Percentiles rank a stretch among this genome's conserved stretches.
phyloP scores from a whole-genome alignment of 2,888 invertebrate genomes.

The Zeuzera pyrina region DNA sequence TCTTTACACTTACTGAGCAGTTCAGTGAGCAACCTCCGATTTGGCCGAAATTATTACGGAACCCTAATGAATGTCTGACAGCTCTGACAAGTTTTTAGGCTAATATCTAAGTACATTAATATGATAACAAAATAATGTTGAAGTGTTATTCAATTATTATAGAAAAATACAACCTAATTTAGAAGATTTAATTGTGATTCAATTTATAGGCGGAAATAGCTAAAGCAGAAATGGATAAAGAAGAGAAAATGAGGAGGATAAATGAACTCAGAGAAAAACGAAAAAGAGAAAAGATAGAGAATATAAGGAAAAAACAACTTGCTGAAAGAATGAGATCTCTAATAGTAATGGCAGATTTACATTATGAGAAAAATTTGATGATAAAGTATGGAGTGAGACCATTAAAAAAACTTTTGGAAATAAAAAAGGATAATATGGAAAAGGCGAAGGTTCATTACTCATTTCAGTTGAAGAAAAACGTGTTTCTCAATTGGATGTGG shows the following conservation, averaged over 20 bases:
- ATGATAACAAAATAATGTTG: too few relatives aligned
- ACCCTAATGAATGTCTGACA: too few relatives aligned
- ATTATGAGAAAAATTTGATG: conserved; percentile 55
- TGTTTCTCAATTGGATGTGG: conserved; percentile 68
- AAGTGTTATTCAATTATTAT: too few relatives aligned
- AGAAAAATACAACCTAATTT: not conserved
- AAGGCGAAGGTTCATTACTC: conserved; percentile 61
- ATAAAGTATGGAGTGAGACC: conserved; percentile 51
- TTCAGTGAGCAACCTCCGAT: too few relatives aligned
- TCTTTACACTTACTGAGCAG: too few relatives aligned
- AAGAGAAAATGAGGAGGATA: conserved; percentile 72
- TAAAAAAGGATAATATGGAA: conserved; percentile 46
- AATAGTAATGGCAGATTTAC: conserved; percentile 65
- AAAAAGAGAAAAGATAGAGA: conserved; percentile 74
- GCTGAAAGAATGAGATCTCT: conserved; percentile 55
- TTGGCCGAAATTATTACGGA: too few relatives aligned
- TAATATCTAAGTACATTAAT: too few relatives aligned
- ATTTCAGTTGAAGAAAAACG: conserved; percentile 58
- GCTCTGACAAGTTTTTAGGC: too few relatives aligned
- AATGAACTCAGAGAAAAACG: conserved; percentile 76
- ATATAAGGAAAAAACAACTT: conserved; percentile 72
- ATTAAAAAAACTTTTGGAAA: conserved; percentile 37
- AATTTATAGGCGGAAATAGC: conserved; percentile 51
- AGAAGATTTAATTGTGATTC: not conserved
- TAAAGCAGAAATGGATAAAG: conserved; percentile 72